Conservation (phyloP, 53 echinoderm and acorn worm genomes). For the Zoroaster sp. region DNA sequence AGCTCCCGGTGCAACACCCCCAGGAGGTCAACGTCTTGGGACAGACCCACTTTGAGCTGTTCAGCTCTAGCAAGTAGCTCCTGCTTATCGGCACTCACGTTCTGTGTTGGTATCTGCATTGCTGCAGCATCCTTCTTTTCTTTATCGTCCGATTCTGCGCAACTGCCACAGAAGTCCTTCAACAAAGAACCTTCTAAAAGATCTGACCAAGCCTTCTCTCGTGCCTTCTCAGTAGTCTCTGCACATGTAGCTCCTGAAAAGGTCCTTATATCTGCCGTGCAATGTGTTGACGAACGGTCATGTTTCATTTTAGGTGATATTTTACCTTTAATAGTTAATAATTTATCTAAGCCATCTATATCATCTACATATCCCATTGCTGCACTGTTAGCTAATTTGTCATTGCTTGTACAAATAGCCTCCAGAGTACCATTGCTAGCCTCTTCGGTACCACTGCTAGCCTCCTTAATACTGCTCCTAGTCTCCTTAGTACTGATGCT, state of each 20-base stretch:
- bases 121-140: not conserved
- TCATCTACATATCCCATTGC: not conserved
- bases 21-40: conserved; percentile 46
- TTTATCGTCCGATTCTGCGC: not conserved
- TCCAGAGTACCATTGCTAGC: not conserved
- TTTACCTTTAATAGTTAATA: not conserved
- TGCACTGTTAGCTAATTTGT: not conserved
- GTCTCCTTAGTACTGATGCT: not conserved
- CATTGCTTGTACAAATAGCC: not conserved
- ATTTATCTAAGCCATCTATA: not conserved
- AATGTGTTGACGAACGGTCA: not conserved
- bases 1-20: conserved; percentile 57
- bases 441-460: not conserved
- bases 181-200: not conserved
- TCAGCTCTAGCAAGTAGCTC: conserved; percentile 56
- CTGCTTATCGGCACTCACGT: not conserved
- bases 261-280: not conserved
- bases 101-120: not conserved
- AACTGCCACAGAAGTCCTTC: not conserved
- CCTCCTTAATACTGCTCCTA: not conserved
- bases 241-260: not conserved
- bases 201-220: not conserved
- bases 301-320: not conserved
- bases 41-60: conserved; percentile 38
- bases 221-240: not conserved